Conservation (phyloP, 2,888 invertebrate genomes). For the Actias luna region DNA sequence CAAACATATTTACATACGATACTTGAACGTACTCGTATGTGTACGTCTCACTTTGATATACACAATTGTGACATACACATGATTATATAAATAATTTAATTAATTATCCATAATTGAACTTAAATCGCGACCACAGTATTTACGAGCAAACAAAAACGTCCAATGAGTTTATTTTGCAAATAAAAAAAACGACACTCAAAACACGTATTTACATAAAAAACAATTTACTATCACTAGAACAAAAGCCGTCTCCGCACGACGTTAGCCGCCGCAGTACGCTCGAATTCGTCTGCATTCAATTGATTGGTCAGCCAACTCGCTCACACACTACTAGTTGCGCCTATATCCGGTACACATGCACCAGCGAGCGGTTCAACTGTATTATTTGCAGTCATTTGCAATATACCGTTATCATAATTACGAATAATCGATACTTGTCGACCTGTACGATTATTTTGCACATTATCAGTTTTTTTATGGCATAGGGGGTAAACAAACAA, state of each 20-base stretch:
- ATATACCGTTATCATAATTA: background rate
- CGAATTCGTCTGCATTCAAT: slow-evolving; percentile 28
- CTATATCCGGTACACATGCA: background rate
- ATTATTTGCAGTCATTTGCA: background rate
- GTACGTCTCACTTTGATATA: background rate
- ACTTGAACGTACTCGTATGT: no score
- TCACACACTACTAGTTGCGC: slow-evolving; percentile 4
- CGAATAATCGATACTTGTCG: background rate
- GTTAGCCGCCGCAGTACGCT: slow-evolving; percentile 17
- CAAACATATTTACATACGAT: no score
- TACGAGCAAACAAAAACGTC: no score
- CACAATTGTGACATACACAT: background rate
- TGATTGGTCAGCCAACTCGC: slow-evolving; percentile 28
- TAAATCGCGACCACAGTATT: background rate
- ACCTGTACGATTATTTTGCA: no score
- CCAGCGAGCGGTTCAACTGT: background rate
- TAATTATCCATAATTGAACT: background rate
- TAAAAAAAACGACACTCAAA: no score
- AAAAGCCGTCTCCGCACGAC: slow-evolving; percentile 20
- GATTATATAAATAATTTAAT: background rate
- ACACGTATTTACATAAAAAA: background rate
- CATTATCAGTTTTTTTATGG: no score
- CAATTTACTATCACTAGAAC: background rate
- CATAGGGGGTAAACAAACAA: no score
- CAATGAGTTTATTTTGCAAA: no score